Conservation (phyloP, 1,140 invertebrate genomes). For the Drosophila pachea region DNA sequence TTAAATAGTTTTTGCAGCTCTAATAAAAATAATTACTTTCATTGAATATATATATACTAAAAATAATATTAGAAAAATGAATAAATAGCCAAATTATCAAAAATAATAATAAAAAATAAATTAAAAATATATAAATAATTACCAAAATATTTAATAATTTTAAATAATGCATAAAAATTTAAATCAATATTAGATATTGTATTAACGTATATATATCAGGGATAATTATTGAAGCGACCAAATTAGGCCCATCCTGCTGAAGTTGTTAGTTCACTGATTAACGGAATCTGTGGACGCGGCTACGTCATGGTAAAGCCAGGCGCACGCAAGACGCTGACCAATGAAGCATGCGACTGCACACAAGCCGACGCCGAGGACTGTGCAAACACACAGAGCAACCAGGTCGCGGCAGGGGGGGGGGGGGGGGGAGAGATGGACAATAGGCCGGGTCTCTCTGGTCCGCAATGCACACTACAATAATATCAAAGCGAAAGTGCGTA, state of each 20-base stretch:
- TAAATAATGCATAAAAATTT: no score
- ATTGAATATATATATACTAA: no score
- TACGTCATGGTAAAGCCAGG: conserved; percentile 3
- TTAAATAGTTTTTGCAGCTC: no score
- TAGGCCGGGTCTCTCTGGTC: not conserved
- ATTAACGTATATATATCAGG: no score
- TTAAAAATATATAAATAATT: not conserved
- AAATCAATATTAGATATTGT: no score
- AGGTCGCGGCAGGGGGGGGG: not conserved
- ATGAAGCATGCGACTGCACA: conserved; percentile 21
- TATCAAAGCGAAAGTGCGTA: conserved; percentile 78
- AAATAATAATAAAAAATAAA: not conserved
- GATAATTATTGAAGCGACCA: no score
- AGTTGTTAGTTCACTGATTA: no score
- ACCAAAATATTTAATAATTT: no score
- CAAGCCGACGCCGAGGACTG: not conserved
- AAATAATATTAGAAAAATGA: no score
- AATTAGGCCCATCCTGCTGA: no score
- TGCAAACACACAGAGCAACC: not conserved
- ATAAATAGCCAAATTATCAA: no score
- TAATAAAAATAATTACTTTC: no score
- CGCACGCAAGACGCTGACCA: not conserved
- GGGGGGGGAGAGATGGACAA: not conserved
- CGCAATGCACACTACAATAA: conserved; percentile 68
- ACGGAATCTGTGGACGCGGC: not conserved